Percentiles rank a stretch among this genome's conserved stretches.
Evolutionary conservation across 2,888 invertebrate genomes (phyloP).

Genomic region (Noctua janthina): DNA sequence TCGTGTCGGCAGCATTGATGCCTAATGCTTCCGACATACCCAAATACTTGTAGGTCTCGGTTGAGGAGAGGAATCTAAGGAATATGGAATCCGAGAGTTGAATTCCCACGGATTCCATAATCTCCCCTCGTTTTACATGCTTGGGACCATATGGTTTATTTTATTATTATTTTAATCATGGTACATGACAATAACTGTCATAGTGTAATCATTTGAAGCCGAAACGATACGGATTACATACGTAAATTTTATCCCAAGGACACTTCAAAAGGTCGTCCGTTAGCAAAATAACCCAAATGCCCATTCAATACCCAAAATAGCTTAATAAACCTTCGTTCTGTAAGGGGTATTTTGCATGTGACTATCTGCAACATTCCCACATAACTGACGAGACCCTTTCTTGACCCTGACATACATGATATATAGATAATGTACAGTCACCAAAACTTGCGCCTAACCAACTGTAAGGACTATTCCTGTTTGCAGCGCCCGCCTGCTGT

Average conservation of each 20-base stretch:
- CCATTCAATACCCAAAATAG: slow-evolving; percentile 6
- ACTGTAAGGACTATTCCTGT: too few relatives aligned
- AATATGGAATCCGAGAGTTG: too few relatives aligned
- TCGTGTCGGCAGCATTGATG: too few relatives aligned
- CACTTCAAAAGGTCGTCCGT: not conserved
- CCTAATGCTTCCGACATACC: too few relatives aligned
- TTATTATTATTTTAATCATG: not conserved
- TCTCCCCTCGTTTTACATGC: too few relatives aligned
- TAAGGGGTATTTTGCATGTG: not conserved
- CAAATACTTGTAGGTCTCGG: too few relatives aligned
- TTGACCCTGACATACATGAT: slow-evolving; percentile 41
- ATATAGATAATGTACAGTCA: not conserved
- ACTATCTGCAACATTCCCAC: slow-evolving; percentile 20
- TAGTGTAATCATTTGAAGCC: not conserved
- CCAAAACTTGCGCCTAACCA: too few relatives aligned
- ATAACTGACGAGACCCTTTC: slow-evolving; percentile 16
- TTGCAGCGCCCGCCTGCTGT: too few relatives aligned
- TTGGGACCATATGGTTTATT: not conserved
- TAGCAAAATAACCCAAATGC: not conserved
- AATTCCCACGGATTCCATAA: too few relatives aligned
- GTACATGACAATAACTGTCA: not conserved
- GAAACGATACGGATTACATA: not conserved
- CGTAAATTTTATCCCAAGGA: not conserved
- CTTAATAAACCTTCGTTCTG: slow-evolving; percentile 7
- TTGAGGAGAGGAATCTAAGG: too few relatives aligned